A percentile compares a stretch with the other conserved stretches of the same genome.
phyloP scores from a whole-genome alignment of 2,888 invertebrate species.

The Automeris io region DNA sequence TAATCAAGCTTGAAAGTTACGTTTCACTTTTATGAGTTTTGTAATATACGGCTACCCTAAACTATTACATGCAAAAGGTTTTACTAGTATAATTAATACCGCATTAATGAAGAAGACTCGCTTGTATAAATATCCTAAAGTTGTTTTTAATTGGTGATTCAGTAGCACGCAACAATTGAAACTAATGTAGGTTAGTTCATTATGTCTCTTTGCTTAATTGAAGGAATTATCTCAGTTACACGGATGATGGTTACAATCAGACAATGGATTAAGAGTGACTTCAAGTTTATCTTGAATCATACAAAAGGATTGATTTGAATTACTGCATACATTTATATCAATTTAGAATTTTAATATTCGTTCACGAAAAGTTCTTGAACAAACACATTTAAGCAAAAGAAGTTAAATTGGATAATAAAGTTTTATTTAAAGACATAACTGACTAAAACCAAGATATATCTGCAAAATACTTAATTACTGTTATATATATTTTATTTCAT shows the following conservation, averaged over 20 bases:
- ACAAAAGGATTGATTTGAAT: background rate
- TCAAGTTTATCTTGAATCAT: background rate
- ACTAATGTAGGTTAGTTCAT: conserved; percentile 42
- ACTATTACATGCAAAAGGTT: conserved; percentile 16
- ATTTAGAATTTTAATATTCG: too few species aligned
- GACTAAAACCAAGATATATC: too few species aligned
- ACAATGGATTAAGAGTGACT: conserved; percentile 5
- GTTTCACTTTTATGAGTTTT: background rate
- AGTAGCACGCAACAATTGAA: conserved; percentile 48
- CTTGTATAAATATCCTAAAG: conserved; percentile 42
- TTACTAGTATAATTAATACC: conserved; percentile 33
- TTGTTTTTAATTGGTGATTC: conserved; percentile 62
- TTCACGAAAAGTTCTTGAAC: too few species aligned
- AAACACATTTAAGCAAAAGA: too few species aligned
- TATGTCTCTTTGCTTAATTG: conserved; percentile 28
- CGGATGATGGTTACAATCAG: conserved; percentile 2
- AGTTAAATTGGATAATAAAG: too few species aligned
- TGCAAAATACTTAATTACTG: too few species aligned
- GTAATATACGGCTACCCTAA: conserved; percentile 2
- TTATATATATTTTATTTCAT: too few species aligned
- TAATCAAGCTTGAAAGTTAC: background rate
- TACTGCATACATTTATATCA: too few species aligned
- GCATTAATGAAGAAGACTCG: conserved; percentile 37
- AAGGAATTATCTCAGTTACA: conserved; percentile 10
- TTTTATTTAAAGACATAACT: too few species aligned